phyloP scores from a whole-genome alignment of 2,888 invertebrate genomes.

The Acrocyrtus sp. region DNA sequence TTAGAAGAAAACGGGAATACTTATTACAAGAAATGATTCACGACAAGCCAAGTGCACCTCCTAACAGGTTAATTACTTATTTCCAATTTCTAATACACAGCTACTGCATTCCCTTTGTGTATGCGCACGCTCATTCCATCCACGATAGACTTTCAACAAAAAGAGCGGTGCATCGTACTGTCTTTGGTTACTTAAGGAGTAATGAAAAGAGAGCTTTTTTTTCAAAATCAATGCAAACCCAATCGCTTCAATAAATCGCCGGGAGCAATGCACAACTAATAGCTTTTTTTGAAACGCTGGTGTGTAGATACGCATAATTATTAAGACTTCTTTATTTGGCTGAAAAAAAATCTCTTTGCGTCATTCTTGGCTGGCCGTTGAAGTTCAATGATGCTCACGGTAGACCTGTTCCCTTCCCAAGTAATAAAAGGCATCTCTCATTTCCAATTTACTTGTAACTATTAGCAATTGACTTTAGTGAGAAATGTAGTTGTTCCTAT shows the following conservation, averaged over 20 bases:
- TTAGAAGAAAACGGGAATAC: too few species aligned
- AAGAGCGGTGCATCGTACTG: too few species aligned
- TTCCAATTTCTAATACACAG: constrained; percentile 12
- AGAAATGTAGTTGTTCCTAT: background rate
- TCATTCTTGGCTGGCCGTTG: too few species aligned
- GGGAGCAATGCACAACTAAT: background rate
- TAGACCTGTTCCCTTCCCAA: background rate
- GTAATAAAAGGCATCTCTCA: too few species aligned
- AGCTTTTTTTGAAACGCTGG: background rate
- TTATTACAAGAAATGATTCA: too few species aligned
- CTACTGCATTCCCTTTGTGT: background rate
- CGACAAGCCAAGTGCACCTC: background rate
- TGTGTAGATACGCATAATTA: background rate
- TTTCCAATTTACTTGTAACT: background rate
- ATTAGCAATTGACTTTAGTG: background rate
- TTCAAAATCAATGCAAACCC: too few species aligned
- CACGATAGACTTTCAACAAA: too few species aligned
- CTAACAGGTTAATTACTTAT: constrained; percentile 32
- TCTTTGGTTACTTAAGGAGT: background rate
- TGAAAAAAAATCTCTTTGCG: background rate
- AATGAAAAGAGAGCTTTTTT: too few species aligned
- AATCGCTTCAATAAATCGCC: background rate
- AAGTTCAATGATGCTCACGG: background rate
- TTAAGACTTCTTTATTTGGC: background rate
- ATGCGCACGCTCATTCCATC: too few species aligned